phyloP scores from a whole-genome alignment of 2,888 invertebrate genomes.

The Sarcophaga rosellei region DNA sequence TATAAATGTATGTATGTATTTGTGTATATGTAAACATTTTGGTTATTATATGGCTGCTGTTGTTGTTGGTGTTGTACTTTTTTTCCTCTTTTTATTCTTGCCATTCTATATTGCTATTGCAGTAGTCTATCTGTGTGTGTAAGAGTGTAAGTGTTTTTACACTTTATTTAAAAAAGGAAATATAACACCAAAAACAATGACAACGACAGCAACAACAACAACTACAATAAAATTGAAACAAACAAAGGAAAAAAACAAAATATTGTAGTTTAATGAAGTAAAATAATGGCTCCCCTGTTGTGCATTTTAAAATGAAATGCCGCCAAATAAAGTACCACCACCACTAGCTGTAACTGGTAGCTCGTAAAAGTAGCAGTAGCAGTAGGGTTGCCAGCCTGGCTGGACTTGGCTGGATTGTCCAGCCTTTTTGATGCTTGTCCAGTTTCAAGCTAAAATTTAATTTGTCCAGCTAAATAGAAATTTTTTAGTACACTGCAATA shows the following conservation, averaged over 20 bases:
- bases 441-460: too few relatives aligned
- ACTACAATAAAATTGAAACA: not conserved
- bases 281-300: constrained; percentile 66
- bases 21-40: not conserved
- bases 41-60: not conserved
- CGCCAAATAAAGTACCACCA: constrained; percentile 41
- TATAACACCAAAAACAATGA: constrained; percentile 42
- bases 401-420: too few relatives aligned
- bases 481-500: too few relatives aligned
- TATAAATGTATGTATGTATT: not conserved
- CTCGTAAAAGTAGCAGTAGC: not conserved
- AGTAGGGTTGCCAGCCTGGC: too few relatives aligned
- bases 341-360: not conserved
- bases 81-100: constrained; percentile 6
- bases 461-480: too few relatives aligned
- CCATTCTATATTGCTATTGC: not conserved
- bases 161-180: constrained; percentile 60
- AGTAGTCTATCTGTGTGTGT: not conserved
- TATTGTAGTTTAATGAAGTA: constrained; percentile 61
- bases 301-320: constrained; percentile 53
- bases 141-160: constrained; percentile 9
- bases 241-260: not conserved
- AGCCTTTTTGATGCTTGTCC: too few relatives aligned
- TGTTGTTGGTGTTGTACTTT: too few relatives aligned
- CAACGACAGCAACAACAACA: constrained; percentile 21